phyloP scores from a whole-genome alignment of 2,888 invertebrate species.

The Odontocerum albicorne region DNA sequence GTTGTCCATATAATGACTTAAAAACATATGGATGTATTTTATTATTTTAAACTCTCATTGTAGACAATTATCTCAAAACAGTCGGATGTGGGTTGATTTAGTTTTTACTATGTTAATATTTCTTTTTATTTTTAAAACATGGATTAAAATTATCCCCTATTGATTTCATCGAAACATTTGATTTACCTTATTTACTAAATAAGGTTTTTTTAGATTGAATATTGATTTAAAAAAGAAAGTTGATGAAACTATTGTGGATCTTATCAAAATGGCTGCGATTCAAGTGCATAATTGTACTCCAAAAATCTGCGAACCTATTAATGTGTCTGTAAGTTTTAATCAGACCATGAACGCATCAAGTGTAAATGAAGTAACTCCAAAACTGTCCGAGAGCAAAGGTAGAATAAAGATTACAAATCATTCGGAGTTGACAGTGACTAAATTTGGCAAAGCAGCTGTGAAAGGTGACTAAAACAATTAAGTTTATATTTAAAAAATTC shows the following conservation, averaged over 20 bases:
- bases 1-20: no score
- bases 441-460: conserved; percentile 79
- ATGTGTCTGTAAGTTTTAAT: conserved; percentile 42
- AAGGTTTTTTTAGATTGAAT: conserved; percentile 40
- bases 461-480: conserved; percentile 71
- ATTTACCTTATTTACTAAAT: no score
- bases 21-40: no score
- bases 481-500: no score
- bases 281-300: conserved; percentile 39
- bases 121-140: no score
- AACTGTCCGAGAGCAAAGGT: background rate
- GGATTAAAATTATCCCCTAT: no score
- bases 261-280: conserved; percentile 52
- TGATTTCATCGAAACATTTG: no score
- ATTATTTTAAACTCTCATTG: no score
- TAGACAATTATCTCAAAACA: no score
- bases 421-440: conserved; percentile 60
- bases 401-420: conserved; percentile 38
- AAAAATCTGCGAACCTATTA: conserved; percentile 26
- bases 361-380: conserved; percentile 26
- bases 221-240: conserved; percentile 48
- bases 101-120: no score
- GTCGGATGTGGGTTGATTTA: no score
- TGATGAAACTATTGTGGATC: conserved; percentile 47
- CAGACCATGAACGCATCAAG: conserved; percentile 9